Evolutionary conservation across 2,113 vertebrate genomes (phyloP), one percentile per base, ranked within the genome.

Genomic region (Gallinago media): DNA sequence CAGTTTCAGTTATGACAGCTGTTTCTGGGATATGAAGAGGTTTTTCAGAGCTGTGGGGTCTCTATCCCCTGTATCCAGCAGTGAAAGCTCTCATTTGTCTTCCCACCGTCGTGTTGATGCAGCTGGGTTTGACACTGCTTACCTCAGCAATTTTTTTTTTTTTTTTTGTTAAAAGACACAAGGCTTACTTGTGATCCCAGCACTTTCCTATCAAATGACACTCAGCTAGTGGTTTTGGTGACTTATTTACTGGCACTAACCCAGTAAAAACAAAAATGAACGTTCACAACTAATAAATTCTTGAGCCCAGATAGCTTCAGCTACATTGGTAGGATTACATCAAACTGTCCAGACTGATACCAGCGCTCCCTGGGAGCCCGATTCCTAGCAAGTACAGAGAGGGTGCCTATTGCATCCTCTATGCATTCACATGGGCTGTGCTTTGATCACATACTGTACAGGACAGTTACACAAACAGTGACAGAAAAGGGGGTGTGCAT

Each of bases 121-220:
- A 98, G 98, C 98, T 98, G 98, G 98, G 95, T 92, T 95, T 97
- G 97, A 98, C 97, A 94, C 55, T 97, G 98, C 98, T 98, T 98
- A 98, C 98, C 97, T 98, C 98, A 98, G 98, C 98, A 96, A 12
- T 97, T 72, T 88, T 96, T 96, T 91, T 94, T 94, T 94, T 91
- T 94, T 94, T 96, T 94, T 83, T 91, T 79, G 93, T 97, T 97
- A 97, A 95, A 97, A 98, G 97, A 98, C 98, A 98, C 98, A 98
- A 98, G 95, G 94, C 97, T 98, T 98, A 97, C 98, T 98, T 98
- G 97, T 98, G 98, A 98, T 98, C 95, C 97, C 98, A 98, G 98
- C 95, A 95, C 97, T 97, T 98, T 98, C 98, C 98, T 98, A 98
- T 98, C 98, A 98, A 97, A 98, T 98, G 98, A 98, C 98, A 98